Conservation (phyloP, 2,888 invertebrate genomes). For the Aleiodes testaceus region DNA sequence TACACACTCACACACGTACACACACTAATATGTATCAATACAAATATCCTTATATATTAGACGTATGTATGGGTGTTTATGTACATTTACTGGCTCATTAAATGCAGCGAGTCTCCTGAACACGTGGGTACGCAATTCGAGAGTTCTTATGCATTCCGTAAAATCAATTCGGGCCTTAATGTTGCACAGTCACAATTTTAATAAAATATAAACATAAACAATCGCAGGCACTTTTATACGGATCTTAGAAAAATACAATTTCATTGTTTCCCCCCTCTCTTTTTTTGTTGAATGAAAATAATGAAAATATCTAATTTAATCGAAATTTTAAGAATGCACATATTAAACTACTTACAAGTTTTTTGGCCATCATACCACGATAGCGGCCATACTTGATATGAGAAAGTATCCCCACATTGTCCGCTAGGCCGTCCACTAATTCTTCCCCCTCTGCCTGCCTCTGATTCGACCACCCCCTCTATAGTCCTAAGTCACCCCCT, state of each 20-base stretch:
- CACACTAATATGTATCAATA: neutral
- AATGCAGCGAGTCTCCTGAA: too few species aligned
- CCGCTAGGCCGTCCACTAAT: conserved; percentile 71
- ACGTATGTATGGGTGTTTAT: too few species aligned
- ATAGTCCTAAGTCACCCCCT: conserved; percentile 50
- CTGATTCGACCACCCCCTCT: conserved; percentile 64
- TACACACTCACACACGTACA: neutral
- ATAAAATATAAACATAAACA: conserved; percentile 12
- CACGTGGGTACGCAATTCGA: too few species aligned
- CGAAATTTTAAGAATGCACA: conserved; percentile 10
- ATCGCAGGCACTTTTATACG: conserved; percentile 24
- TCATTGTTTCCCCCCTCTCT: neutral
- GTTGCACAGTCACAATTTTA: conserved; percentile 2
- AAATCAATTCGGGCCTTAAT: neutral
- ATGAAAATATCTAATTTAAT: neutral
- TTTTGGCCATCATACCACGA: conserved; percentile 73
- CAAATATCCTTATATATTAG: neutral
- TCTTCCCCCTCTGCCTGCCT: conserved; percentile 61
- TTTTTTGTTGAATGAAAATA: neutral
- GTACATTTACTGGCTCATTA: too few species aligned
- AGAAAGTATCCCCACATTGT: conserved; percentile 73
- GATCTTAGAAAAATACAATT: conserved; percentile 1
- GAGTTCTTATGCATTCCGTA: too few species aligned
- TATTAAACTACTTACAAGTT: conserved; percentile 68
- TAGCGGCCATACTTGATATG: conserved; percentile 74